phyloP scores from a whole-genome alignment of 2,888 invertebrate genomes.

The Pollenia amentaria region DNA sequence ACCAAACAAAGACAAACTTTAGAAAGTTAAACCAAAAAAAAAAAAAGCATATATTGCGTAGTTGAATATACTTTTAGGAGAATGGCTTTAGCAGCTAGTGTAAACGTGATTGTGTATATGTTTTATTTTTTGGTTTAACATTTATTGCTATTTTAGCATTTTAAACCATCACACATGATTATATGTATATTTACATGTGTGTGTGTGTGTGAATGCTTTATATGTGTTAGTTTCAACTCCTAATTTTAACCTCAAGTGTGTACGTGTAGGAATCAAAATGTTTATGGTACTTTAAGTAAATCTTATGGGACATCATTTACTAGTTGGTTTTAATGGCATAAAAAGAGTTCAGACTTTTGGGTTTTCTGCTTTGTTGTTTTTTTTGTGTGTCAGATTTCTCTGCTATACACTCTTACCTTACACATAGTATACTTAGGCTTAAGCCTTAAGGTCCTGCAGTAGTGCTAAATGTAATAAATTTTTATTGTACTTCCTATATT shows the following conservation, averaged over 20 bases:
- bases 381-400: not conserved
- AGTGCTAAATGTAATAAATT: conserved; percentile 66
- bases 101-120: conserved; percentile 14
- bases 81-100: not conserved
- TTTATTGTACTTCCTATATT: conserved; percentile 58
- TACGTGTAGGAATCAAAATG: conserved; percentile 65
- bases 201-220: conserved; percentile 4
- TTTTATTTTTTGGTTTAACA: conserved; percentile 60
- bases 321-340: conserved; percentile 63
- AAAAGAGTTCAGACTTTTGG: conserved; percentile 39
- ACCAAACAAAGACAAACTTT: not conserved
- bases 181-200: conserved; percentile 4
- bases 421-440: conserved; percentile 20
- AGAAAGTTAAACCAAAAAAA: conserved; percentile 8
- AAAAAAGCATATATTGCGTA: not conserved
- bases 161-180: conserved; percentile 61
- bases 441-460: conserved; percentile 42
- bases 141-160: conserved; percentile 63
- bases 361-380: conserved; percentile 9
- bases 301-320: conserved; percentile 72
- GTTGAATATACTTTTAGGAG: not conserved
- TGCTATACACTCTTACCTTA: not conserved
- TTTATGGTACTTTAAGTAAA: conserved; percentile 70
- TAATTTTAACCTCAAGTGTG: conserved; percentile 56
- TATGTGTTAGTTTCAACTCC: conserved; percentile 39